Evolutionary conservation across 2,113 vertebrate species (phyloP).

Genomic region (Amphiprion percula): DNA sequence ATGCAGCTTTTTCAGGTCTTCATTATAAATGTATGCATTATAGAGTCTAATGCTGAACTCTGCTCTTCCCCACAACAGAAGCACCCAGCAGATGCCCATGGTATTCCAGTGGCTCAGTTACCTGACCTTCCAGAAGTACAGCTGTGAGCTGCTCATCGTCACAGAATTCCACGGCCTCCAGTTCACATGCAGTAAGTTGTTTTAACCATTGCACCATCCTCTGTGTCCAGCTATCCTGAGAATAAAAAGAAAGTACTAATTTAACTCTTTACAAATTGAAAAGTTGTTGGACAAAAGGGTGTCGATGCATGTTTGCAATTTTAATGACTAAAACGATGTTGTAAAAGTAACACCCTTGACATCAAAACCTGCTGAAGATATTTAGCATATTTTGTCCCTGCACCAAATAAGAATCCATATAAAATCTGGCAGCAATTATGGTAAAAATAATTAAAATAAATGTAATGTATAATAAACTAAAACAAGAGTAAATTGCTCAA

Average conservation of each 20-base stretch:
- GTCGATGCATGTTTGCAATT: not conserved
- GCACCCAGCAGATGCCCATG: slow-evolving; percentile 89
- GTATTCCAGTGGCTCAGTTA: slow-evolving; percentile 92
- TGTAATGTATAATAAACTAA: too few relatives aligned
- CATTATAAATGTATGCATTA: not conserved
- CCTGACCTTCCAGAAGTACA: slow-evolving; percentile 95
- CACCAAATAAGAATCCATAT: too few relatives aligned
- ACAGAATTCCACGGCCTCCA: slow-evolving; percentile 93
- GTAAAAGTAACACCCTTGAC: not conserved
- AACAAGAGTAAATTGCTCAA: too few relatives aligned
- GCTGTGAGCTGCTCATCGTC: slow-evolving; percentile 92
- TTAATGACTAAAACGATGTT: not conserved
- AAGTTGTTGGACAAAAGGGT: not conserved
- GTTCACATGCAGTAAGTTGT: slow-evolving; percentile 93
- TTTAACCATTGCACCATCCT: not conserved
- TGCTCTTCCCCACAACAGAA: slow-evolving; percentile 82
- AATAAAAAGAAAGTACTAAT: not conserved
- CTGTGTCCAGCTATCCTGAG: not conserved
- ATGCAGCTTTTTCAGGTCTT: not conserved
- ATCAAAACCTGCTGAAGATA: too few relatives aligned
- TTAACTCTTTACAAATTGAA: not conserved
- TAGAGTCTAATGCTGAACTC: not conserved
- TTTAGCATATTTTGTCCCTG: too few relatives aligned
- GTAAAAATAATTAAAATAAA: too few relatives aligned
- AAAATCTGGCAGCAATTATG: too few relatives aligned